Conservation (phyloP, 2,888 invertebrate genomes). For the Nephrotoma guestfalica region DNA sequence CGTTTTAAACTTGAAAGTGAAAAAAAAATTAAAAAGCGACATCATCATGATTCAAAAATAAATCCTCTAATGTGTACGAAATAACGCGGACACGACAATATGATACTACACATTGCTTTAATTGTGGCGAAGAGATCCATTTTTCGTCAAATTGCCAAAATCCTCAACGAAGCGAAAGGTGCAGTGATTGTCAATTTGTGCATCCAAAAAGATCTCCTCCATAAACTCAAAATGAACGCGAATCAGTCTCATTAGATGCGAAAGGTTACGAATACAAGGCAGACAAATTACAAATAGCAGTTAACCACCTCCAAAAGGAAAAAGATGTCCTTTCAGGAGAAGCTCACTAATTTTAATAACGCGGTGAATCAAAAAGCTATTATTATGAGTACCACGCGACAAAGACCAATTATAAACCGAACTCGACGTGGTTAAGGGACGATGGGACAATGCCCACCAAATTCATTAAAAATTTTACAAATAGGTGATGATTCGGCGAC, state of each 20-base stretch:
- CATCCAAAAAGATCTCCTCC: too few relatives aligned
- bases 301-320: constrained; percentile 78
- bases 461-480: constrained; percentile 72
- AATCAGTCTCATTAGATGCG: constrained; percentile 66
- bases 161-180: too few relatives aligned
- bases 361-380: constrained; percentile 65
- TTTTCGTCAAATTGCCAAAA: too few relatives aligned
- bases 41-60: too few relatives aligned
- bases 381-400: constrained; percentile 70
- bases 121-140: too few relatives aligned
- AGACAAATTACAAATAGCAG: constrained; percentile 74
- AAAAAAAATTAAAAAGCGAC: too few relatives aligned
- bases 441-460: constrained; percentile 76
- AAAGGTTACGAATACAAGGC: constrained; percentile 79
- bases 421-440: constrained; percentile 70
- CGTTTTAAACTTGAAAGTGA: too few relatives aligned
- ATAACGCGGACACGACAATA: too few relatives aligned
- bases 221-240: constrained; percentile 88
- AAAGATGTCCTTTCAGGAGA: constrained; percentile 70
- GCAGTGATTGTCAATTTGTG: too few relatives aligned
- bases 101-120: too few relatives aligned
- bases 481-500: constrained; percentile 76
- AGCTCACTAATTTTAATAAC: constrained; percentile 64
- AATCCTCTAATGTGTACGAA: too few relatives aligned
- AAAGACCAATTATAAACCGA: constrained; percentile 73